Conservation (phyloP, 2,797 vertebrate species). For the Anableps anableps region DNA sequence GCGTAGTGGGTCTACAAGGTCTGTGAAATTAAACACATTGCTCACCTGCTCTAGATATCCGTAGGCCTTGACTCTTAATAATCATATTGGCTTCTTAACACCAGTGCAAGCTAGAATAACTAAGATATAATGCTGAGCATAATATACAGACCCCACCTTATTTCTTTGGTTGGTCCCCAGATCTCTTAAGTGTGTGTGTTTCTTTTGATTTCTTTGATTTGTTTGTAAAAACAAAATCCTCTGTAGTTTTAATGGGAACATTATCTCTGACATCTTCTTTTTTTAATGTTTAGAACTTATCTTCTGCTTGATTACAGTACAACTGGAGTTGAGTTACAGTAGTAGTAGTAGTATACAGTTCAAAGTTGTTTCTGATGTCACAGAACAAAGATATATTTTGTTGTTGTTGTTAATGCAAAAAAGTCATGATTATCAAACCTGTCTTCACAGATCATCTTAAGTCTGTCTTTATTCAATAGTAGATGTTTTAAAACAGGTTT, state of each 20-base stretch:
- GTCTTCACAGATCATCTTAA: background rate
- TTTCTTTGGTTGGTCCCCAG: slow-evolving; percentile 34
- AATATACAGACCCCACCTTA: slow-evolving; percentile 40
- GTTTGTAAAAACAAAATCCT: slow-evolving; percentile 22
- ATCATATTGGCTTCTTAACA: slow-evolving; percentile 55
- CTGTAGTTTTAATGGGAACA: slow-evolving; percentile 16
- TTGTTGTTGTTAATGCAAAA: background rate
- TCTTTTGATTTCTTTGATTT: slow-evolving; percentile 42
- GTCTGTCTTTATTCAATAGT: background rate
- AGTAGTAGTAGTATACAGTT: background rate
- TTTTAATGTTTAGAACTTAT: slow-evolving; percentile 13
- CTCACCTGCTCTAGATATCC: slow-evolving; percentile 69
- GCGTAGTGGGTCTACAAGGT: slow-evolving; percentile 60
- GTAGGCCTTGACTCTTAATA: slow-evolving; percentile 52
- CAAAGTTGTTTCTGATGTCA: background rate
- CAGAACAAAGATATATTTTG: background rate
- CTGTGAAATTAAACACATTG: slow-evolving; percentile 78
- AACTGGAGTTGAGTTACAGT: background rate
- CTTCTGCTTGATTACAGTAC: background rate
- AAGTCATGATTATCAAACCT: background rate
- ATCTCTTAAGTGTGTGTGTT: slow-evolving; percentile 28
- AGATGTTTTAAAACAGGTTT: background rate
- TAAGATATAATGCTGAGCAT: slow-evolving; percentile 37
- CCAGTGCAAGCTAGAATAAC: slow-evolving; percentile 46
- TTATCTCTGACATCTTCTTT: slow-evolving; percentile 11